Evolutionary conservation across 1,140 invertebrate species (phyloP).

Genomic region (Microplitis demolitor): DNA sequence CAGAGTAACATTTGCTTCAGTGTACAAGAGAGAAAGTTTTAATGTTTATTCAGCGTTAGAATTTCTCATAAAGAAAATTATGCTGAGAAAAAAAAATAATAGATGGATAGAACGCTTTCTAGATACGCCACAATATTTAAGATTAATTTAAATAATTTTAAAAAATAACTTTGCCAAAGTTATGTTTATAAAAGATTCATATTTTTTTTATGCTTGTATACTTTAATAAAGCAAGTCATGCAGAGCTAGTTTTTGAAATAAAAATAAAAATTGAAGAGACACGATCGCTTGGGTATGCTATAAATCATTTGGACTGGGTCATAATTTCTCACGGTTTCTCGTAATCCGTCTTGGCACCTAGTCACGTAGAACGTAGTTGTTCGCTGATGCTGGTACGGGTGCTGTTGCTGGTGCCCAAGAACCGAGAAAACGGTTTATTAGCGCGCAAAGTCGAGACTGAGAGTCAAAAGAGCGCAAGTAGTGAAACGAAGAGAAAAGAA

Average conservation of each 20-base stretch:
- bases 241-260: neutral
- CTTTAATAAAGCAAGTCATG: neutral
- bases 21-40: neutral
- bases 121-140: neutral
- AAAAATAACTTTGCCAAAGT: neutral
- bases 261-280: slow-evolving; percentile 24
- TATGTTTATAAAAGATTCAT: neutral
- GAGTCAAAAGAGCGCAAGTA: neutral
- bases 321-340: slow-evolving; percentile 30
- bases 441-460: neutral
- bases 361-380: slow-evolving; percentile 18
- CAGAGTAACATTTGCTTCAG: no score
- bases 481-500: neutral
- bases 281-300: slow-evolving; percentile 10
- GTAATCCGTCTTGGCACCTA: slow-evolving; percentile 25
- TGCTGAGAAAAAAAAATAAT: neutral
- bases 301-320: slow-evolving; percentile 18
- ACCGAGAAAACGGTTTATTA: slow-evolving; percentile 22
- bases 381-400: no score
- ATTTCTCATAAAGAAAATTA: neutral
- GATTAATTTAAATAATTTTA: neutral
- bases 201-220: neutral
- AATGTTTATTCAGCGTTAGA: neutral
- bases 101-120: neutral
- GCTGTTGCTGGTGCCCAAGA: neutral